Evolutionary conservation across 2,113 vertebrate genomes (phyloP).

Genomic region (Morone chrysops): DNA sequence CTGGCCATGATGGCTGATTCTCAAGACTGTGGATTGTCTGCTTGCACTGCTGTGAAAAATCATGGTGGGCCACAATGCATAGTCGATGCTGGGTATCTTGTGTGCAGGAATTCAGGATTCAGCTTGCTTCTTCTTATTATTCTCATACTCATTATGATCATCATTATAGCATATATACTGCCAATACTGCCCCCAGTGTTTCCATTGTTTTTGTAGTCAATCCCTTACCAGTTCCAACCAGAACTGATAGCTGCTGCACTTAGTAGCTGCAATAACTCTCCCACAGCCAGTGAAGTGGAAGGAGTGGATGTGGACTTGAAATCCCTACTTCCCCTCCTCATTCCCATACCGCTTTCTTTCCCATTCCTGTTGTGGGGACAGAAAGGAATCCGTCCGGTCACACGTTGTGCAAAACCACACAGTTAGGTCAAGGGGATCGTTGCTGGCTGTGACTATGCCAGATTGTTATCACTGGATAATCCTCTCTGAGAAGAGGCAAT

Average conservation of each 20-base stretch:
- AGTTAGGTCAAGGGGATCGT: slow-evolving; percentile 59
- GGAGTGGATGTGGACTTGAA: slow-evolving; percentile 63
- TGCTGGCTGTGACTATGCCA: slow-evolving; percentile 53
- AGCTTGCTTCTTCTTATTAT: neutral
- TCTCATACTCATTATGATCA: neutral
- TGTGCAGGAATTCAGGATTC: neutral
- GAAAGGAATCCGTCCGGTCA: slow-evolving; percentile 80
- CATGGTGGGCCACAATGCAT: neutral
- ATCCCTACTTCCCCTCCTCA: slow-evolving; percentile 71
- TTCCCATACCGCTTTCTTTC: slow-evolving; percentile 65
- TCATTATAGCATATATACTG: neutral
- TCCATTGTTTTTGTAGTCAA: slow-evolving; percentile 35
- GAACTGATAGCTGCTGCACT: slow-evolving; percentile 36
- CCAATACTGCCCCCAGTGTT: slow-evolving; percentile 5
- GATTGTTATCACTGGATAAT: slow-evolving; percentile 78
- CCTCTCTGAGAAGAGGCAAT: slow-evolving; percentile 55
- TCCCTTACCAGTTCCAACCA: slow-evolving; percentile 30
- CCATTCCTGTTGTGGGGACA: slow-evolving; percentile 72
- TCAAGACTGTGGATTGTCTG: neutral
- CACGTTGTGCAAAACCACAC: slow-evolving; percentile 75
- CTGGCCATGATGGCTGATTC: neutral
- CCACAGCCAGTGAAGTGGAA: slow-evolving; percentile 73
- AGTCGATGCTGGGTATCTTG: neutral
- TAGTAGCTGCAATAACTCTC: slow-evolving; percentile 75
- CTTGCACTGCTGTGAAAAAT: too few relatives aligned